Evolutionary conservation across 2,797 vertebrate genomes (phyloP), one percentile per base, ranked within the genome.

Genomic region (Micromesistius poutassou): DNA sequence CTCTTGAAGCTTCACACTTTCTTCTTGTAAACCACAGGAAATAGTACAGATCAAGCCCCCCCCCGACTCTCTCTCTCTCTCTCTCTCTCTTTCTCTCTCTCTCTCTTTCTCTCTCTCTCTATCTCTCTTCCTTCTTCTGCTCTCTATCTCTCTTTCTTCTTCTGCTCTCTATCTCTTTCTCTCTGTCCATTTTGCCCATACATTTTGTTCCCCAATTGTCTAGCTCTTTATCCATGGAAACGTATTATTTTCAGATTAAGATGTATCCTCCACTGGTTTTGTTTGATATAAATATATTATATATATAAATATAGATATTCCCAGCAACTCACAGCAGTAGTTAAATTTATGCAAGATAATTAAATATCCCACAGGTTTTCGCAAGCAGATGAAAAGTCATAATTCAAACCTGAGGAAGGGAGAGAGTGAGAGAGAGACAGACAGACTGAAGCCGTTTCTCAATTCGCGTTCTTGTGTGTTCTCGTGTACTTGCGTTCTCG

Each of bases 361-460:
- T 81, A 80, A 87, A 86, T 79, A 13, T 77, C 79, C 74, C 79
- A 72, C 31, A 79, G 77, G 77, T 79, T 74, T 79, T 87, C 81
- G 81, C 19, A 66, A 25, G 71, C 62, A 74, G 78, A 82, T 83
- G 79, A 82, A 79, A 78, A 76, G 78, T 66, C 74, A 82, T 38
- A 88, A 85, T 46, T 46, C 50, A 77, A 85, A 74, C 66, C 77
- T 28, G 70, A 68, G 79, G 88, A 87, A 87, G 89, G 90, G 87
- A 89, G 81, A 81, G 72, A 72, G 40, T 74, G 25, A 74, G 40
- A 80, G 81, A 76, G 79, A 83, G 70, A 76, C 70, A 76, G 74
- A 42, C 35, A 40, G 42, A 66, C 62, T n/a, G n/a, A n/a, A n/a
- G n/a, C n/a, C n/a, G n/a, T n/a, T n/a, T n/a, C n/a, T n/a, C n/a